Conservation (phyloP, 2,888 invertebrate species). For the Acrobasis repandana region DNA sequence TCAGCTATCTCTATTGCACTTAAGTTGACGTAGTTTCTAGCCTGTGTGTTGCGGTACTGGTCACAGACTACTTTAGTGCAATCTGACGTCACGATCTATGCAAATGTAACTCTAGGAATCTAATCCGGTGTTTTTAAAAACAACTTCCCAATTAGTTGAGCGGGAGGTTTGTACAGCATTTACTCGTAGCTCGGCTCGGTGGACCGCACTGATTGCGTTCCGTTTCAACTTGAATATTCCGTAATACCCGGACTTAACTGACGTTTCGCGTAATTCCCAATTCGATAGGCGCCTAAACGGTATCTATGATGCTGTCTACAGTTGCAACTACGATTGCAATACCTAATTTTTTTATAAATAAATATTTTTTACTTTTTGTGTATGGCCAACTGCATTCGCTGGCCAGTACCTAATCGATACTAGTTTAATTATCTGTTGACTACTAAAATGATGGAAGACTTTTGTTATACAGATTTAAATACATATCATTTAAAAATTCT, state of each 20-base stretch:
- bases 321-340: not conserved
- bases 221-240: conserved; percentile 26
- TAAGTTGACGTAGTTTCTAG: too few relatives aligned
- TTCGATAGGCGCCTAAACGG: conserved; percentile 27
- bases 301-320: conserved; percentile 3
- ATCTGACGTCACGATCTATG: conserved; percentile 5
- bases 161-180: conserved; percentile 22
- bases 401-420: too few relatives aligned
- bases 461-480: too few relatives aligned
- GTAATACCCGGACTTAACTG: conserved; percentile 27
- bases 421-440: too few relatives aligned
- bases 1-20: too few relatives aligned
- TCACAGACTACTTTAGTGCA: not conserved
- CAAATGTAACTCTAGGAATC: conserved; percentile 10
- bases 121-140: conserved; percentile 13
- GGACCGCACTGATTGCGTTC: conserved; percentile 28
- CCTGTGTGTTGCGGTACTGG: not conserved
- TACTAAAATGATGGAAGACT: too few relatives aligned
- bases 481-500: too few relatives aligned
- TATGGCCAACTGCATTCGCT: too few relatives aligned
- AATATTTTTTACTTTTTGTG: too few relatives aligned
- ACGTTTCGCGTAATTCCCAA: conserved; percentile 28
- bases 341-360: too few relatives aligned
- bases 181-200: too few relatives aligned
- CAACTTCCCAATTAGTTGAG: conserved; percentile 22